phyloP scores from a whole-genome alignment of 2,888 invertebrate genomes.

The Oxyteleia sp. region DNA sequence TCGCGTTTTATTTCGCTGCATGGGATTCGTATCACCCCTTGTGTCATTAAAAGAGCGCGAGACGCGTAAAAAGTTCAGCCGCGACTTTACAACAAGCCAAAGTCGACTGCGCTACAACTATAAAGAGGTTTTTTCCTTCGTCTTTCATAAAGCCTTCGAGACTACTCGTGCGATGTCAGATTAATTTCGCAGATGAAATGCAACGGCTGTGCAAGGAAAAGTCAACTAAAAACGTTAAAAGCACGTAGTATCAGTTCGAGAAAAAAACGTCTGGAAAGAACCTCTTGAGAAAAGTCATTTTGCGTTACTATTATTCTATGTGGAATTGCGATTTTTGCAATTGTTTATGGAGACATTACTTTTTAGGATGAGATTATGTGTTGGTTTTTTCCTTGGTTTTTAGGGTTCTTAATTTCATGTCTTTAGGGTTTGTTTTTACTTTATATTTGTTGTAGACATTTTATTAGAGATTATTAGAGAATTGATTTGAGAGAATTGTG shows the following conservation, averaged over 20 bases:
- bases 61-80: slow-evolving; percentile 24
- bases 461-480: too few species aligned
- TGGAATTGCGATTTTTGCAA: background rate
- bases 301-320: background rate
- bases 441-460: too few species aligned
- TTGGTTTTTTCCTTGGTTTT: too few species aligned
- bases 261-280: background rate
- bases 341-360: background rate
- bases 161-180: slow-evolving; percentile 38
- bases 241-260: background rate
- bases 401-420: too few species aligned
- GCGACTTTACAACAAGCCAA: slow-evolving; percentile 35
- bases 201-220: slow-evolving; percentile 14
- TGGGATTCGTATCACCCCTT: slow-evolving; percentile 19
- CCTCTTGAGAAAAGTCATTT: background rate
- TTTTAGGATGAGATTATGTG: too few species aligned
- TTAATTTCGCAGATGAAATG: slow-evolving; percentile 55
- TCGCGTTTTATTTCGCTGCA: slow-evolving; percentile 9
- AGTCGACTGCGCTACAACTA: slow-evolving; percentile 27
- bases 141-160: slow-evolving; percentile 25
- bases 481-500: too few species aligned
- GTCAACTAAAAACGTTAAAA: slow-evolving; percentile 27
- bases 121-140: slow-evolving; percentile 30
- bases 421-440: too few species aligned
- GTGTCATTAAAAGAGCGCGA: slow-evolving; percentile 33